Evolutionary conservation across 2,888 invertebrate species (phyloP).

Genomic region (Acleris cristana): DNA sequence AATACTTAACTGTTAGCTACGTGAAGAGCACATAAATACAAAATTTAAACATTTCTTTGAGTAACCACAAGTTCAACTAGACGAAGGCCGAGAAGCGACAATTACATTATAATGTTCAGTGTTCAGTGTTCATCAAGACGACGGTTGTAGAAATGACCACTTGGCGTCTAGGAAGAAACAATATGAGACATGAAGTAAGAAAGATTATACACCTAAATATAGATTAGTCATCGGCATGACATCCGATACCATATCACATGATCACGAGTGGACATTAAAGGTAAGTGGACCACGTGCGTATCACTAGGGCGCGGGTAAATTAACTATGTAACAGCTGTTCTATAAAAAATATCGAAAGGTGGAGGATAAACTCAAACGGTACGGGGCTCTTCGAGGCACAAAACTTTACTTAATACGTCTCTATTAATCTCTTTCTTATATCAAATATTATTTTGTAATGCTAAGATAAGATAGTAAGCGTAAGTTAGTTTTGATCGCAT

Average conservation of each 20-base stretch:
- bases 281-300: slow-evolving; percentile 43
- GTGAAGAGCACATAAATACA: slow-evolving; percentile 8
- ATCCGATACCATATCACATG: slow-evolving; percentile 67
- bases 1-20: slow-evolving; percentile 4
- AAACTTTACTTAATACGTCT: slow-evolving; percentile 64
- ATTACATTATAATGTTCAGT: background rate
- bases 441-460: slow-evolving; percentile 71
- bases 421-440: slow-evolving; percentile 67
- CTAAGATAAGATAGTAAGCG: slow-evolving; percentile 82
- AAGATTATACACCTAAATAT: slow-evolving; percentile 46
- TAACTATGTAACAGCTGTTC: background rate
- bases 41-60: slow-evolving; percentile 32
- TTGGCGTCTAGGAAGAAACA: slow-evolving; percentile 67
- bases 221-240: slow-evolving; percentile 60
- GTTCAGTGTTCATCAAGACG: slow-evolving; percentile 58
- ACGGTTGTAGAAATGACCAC: slow-evolving; percentile 53
- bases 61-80: background rate
- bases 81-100: background rate
- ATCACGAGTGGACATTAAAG: slow-evolving; percentile 44
- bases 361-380: slow-evolving; percentile 42
- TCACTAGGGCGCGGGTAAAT: slow-evolving; percentile 16
- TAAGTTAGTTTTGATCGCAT: slow-evolving; percentile 70
- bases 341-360: slow-evolving; percentile 27
- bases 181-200: slow-evolving; percentile 59
- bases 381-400: slow-evolving; percentile 74